Percentiles rank a stretch among this genome's conserved stretches.
Conservation (phyloP, 2,797 vertebrate genomes). For the Emys orbicularis region DNA sequence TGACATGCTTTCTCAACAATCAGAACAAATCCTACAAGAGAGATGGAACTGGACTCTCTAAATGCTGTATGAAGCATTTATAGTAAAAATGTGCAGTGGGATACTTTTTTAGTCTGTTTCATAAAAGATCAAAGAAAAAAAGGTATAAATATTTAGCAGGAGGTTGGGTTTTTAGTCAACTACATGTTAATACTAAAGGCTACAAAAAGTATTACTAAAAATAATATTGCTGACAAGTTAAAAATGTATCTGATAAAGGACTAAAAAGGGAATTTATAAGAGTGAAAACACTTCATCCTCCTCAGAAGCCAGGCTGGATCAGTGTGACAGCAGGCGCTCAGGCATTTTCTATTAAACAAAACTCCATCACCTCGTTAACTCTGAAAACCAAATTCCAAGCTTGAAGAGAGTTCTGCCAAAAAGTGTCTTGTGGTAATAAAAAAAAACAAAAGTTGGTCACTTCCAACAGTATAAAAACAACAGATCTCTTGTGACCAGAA, state of each 20-base stretch:
- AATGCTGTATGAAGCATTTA: conserved; percentile 64
- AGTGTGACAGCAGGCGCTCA: neutral
- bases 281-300: conserved; percentile 27
- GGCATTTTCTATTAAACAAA: neutral
- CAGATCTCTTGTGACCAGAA: neutral
- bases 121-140: conserved; percentile 55
- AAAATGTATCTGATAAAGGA: conserved; percentile 9
- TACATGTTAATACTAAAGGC: conserved; percentile 63
- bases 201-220: conserved; percentile 60
- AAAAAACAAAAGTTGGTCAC: neutral
- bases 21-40: conserved; percentile 12
- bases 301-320: conserved; percentile 19
- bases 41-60: conserved; percentile 43
- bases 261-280: conserved; percentile 54
- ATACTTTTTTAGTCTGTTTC: conserved; percentile 45
- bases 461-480: neutral
- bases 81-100: conserved; percentile 45
- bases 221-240: conserved; percentile 46
- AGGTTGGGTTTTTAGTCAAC: conserved; percentile 24
- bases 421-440: neutral
- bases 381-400: neutral
- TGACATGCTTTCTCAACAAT: conserved; percentile 6
- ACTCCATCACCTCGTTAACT: neutral
- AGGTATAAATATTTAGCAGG: conserved; percentile 68
- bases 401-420: neutral